These are phyloP conservation scores for Philaethria dido DNA, from an alignment of 2,888 invertebrate genomes.

Conservation along the genomic window DNA sequence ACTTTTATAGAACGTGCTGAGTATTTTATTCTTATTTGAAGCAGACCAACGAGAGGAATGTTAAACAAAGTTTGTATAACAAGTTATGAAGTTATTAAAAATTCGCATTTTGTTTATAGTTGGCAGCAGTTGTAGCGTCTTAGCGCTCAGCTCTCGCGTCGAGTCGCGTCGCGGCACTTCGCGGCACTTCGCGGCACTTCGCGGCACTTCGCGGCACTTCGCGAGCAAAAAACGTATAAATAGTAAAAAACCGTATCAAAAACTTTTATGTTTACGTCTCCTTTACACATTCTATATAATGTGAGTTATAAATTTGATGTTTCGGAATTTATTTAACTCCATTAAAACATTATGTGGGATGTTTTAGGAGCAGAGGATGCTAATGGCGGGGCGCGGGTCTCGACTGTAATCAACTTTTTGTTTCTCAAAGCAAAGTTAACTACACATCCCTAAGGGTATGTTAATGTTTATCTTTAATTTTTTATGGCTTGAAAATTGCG, in stretches of 20 bases:
- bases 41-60: background rate
- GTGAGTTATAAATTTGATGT: background rate
- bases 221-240: constrained; percentile 11
- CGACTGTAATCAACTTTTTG: too few species aligned
- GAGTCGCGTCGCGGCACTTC: too few species aligned
- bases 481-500: too few species aligned
- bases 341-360: background rate
- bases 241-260: constrained; percentile 7
- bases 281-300: background rate
- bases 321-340: background rate
- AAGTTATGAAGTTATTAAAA: background rate
- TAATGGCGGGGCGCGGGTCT: too few species aligned
- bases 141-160: too few species aligned
- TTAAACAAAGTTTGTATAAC: background rate
- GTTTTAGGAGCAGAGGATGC: background rate
- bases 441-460: too few species aligned
- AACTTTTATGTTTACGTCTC: background rate
- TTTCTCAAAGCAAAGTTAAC: too few species aligned
- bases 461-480: too few species aligned
- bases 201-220: background rate
- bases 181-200: background rate
- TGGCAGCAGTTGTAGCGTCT: background rate
- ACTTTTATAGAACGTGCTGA: background rate
- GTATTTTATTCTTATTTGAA: background rate
- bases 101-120: background rate